phyloP scores from a whole-genome alignment of 2,888 invertebrate species.

The Petrophora chlorosata region DNA sequence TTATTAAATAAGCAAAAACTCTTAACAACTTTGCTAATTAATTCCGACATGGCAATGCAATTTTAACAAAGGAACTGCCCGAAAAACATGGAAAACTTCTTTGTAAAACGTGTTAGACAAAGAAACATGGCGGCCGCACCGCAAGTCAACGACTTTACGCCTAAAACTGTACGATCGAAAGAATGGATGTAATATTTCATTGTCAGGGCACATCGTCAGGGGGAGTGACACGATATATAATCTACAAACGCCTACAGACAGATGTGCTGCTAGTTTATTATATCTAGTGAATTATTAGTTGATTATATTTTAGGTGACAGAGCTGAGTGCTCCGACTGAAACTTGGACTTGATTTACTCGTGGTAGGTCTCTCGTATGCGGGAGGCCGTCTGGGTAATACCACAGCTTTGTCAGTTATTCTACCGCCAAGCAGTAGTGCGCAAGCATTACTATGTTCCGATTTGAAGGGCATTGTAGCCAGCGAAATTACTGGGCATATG shows the following conservation, averaged over 20 bases:
- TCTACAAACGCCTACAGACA: constrained; percentile 29
- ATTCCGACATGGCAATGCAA: constrained; percentile 1
- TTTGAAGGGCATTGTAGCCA: too few relatives aligned
- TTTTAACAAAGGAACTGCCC: constrained; percentile 14
- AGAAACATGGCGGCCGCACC: constrained; percentile 22
- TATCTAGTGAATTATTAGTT: constrained; percentile 14
- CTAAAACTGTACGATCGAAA: constrained; percentile 25
- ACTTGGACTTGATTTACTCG: too few relatives aligned
- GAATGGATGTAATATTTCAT: constrained; percentile 32
- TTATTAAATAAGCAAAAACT: too few relatives aligned
- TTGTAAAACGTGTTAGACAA: constrained; percentile 25
- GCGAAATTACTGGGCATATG: too few relatives aligned
- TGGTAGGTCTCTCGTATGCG: too few relatives aligned
- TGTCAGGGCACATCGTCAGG: constrained; percentile 34
- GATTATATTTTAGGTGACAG: neutral
- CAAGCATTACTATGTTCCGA: too few relatives aligned
- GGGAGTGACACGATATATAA: constrained; percentile 19
- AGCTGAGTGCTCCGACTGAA: neutral
- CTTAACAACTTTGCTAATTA: constrained; percentile 8
- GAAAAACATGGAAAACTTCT: constrained; percentile 29
- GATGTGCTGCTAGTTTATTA: constrained; percentile 26
- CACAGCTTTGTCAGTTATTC: too few relatives aligned
- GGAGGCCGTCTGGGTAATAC: too few relatives aligned
- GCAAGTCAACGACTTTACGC: constrained; percentile 27
- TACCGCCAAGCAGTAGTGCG: too few relatives aligned